Base-by-base conservation (phyloP, 1,140 invertebrate genomes). In the Vollenhovia emeryi region DNA sequence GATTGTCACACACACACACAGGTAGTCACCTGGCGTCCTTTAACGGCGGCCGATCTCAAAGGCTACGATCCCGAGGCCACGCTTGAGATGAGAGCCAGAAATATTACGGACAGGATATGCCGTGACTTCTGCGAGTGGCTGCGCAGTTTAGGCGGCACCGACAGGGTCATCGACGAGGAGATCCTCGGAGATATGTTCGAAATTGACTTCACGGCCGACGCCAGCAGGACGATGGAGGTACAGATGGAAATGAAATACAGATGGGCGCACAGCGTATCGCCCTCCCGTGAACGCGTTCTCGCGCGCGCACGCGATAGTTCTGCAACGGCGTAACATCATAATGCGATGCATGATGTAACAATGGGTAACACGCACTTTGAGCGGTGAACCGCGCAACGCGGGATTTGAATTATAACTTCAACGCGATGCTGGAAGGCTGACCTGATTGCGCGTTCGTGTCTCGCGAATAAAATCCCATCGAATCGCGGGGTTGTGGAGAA, bases 101-200 rank as follows among this genome's bases (percentile, higher is more conserved):
- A 92, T 52, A 80, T 93, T 69, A 93, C 92, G 7, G 83, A 93
- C 36, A 80, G 80, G 78, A 94, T 95, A 86, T 95, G 94, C 13
- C 92, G 92, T 71, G 96, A 96, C 62, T 96, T 96, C 87, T 96
- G 95, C 78, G 93, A 96, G 2, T 97, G 96, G 96, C 93, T 96
- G 90, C 93, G 94, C 57, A 92, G 85, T 60, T 89, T 96, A 24
- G 95, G 95, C 0, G 95, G 95, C 18, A 86, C 90, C 43, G 89
- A 94, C 36, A 91, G 92, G 27, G 84, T 89, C 2, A 91, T 95
- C n/a, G 94, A 95, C 76, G 94, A 94, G 55, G 91, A 94, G 36
- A 92, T 93, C 33, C 91, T 96, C 13, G 92, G 94, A 52, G 93
- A 95, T 55, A 95, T 96, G 94, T 96, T 96, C 79, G 93, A 96